Percentiles rank a stretch among this genome's conserved stretches.
phyloP scores from a whole-genome alignment of 2,797 vertebrate species.

The Hyperoplus lanceolatus region DNA sequence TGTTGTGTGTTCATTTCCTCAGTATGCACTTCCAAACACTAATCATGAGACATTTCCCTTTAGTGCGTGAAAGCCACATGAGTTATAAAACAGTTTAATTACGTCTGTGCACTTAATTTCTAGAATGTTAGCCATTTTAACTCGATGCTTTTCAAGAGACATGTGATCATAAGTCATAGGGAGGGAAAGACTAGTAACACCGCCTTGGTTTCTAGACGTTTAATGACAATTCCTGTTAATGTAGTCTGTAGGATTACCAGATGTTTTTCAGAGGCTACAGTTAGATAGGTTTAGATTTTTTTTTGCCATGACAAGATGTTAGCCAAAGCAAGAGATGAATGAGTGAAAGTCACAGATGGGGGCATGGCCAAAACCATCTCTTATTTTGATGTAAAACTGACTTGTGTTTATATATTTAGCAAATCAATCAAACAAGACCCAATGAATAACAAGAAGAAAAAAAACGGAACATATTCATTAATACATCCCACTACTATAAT shows the following conservation, averaged over 20 bases:
- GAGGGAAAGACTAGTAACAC: neutral
- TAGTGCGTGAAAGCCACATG: constrained; percentile 12
- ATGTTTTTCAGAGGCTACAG: neutral
- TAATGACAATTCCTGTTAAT: neutral
- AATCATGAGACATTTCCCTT: constrained; percentile 27
- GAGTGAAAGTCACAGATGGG: neutral
- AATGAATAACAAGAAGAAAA: neutral
- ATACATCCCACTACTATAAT: neutral
- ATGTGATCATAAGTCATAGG: neutral
- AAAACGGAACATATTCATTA: no score
- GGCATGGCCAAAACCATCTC: neutral
- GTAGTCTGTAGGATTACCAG: neutral
- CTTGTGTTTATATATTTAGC: neutral
- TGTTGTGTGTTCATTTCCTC: constrained; percentile 22
- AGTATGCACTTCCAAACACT: constrained; percentile 12
- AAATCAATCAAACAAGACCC: neutral
- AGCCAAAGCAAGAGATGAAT: neutral
- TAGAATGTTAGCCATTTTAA: neutral
- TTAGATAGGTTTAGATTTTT: constrained; percentile 18
- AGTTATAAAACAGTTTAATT: constrained; percentile 5
- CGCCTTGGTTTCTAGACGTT: neutral
- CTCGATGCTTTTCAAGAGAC: neutral
- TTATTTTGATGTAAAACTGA: neutral
- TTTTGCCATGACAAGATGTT: constrained; percentile 18
- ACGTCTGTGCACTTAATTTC: neutral